Conservation (phyloP, 2,888 invertebrate genomes). For the Megalurothrips usitatus region DNA sequence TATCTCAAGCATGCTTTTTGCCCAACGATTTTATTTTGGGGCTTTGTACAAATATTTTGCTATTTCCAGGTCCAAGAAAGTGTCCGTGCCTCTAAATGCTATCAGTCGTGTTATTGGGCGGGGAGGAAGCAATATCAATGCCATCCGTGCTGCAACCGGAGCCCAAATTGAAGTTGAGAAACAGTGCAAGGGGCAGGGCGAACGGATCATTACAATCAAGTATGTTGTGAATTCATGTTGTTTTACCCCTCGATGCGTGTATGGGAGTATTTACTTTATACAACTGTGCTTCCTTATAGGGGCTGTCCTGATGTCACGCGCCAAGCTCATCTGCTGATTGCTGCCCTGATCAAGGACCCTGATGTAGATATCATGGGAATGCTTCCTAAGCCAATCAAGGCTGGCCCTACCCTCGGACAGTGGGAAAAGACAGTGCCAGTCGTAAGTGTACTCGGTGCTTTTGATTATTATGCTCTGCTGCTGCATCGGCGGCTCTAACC, state of each 20-base stretch:
- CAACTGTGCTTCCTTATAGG: slow-evolving; percentile 48
- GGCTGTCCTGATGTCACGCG: slow-evolving; percentile 88
- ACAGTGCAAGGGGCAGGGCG: slow-evolving; percentile 89
- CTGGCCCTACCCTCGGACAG: slow-evolving; percentile 53
- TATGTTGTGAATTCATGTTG: slow-evolving; percentile 46
- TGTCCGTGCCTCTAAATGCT: slow-evolving; percentile 88
- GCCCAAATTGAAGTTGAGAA: slow-evolving; percentile 99
- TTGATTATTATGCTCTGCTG: background rate
- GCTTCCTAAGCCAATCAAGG: slow-evolving; percentile 63
- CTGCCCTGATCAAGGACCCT: slow-evolving; percentile 89
- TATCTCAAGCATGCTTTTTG: too few species aligned
- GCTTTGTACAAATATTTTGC: slow-evolving; percentile 36
- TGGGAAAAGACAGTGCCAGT: slow-evolving; percentile 57
- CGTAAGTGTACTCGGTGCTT: slow-evolving; percentile 43
- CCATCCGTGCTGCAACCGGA: slow-evolving; percentile 92
- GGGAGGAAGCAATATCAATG: slow-evolving; percentile 96
- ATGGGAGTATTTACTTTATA: slow-evolving; percentile 35
- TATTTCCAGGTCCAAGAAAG: slow-evolving; percentile 74
- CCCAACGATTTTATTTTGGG: too few species aligned
- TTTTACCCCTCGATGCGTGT: slow-evolving; percentile 30
- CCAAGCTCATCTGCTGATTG: slow-evolving; percentile 86
- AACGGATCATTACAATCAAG: slow-evolving; percentile 93
- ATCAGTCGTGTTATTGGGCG: slow-evolving; percentile 97
- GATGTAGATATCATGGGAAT: slow-evolving; percentile 85
- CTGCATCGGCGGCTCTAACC: background rate